phyloP scores from a whole-genome alignment of 35 echinoderm and acorn worm genomes.

The Hemicentrotus pulcherrimus region DNA sequence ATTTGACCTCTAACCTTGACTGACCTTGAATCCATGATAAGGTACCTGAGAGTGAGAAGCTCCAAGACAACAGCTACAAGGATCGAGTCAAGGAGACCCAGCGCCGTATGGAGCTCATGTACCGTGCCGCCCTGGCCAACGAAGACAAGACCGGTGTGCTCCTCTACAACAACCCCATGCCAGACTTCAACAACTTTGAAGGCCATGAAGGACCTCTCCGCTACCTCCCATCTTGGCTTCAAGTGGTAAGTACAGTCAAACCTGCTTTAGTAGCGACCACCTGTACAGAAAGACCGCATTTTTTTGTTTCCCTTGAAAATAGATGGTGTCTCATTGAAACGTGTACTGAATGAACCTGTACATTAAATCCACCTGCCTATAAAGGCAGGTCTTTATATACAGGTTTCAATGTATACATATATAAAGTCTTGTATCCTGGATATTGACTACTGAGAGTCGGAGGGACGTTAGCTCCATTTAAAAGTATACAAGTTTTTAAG shows the following conservation, averaged over 20 bases:
- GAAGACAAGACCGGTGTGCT: constrained; percentile 91
- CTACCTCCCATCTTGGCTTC: constrained; percentile 87
- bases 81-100: constrained; percentile 80
- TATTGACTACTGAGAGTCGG: too few relatives aligned
- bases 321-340: too few relatives aligned
- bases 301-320: neutral
- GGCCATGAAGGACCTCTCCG: constrained; percentile 79
- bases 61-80: constrained; percentile 89
- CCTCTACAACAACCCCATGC: constrained; percentile 92
- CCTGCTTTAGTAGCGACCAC: too few relatives aligned
- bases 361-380: too few relatives aligned
- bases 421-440: too few relatives aligned
- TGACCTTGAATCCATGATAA: constrained; percentile 28
- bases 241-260: constrained; percentile 53
- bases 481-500: too few relatives aligned
- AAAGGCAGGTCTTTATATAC: too few relatives aligned
- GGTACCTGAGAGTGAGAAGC: constrained; percentile 82
- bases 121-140: constrained; percentile 78
- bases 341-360: too few relatives aligned
- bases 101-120: constrained; percentile 90
- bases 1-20: neutral
- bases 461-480: too few relatives aligned
- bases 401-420: too few relatives aligned
- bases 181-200: constrained; percentile 87
- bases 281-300: too few relatives aligned